Base-by-base conservation (phyloP, 2,113 vertebrate species). In the Sander lucioperca region DNA sequence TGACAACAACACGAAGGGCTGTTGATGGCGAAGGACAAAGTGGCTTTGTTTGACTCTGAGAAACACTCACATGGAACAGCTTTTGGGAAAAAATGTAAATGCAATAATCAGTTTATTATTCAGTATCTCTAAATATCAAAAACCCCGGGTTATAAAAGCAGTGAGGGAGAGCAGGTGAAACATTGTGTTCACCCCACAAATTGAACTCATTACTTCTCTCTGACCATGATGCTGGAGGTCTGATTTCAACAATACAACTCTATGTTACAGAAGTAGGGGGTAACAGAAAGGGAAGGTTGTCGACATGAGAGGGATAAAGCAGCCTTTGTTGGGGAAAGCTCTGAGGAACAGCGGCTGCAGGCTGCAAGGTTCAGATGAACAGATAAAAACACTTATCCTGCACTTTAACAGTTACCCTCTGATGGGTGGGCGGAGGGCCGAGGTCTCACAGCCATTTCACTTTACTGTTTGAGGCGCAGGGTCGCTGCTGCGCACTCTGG, bases 361-460 rank as follows among this genome's bases (percentile, higher is more conserved):
- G 83, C 86, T 33, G 30, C 59, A 84, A 58, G 21, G 81, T 90
- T 86, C 88, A 92, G 91, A 93, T 94, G 83, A 88, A 65, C 70
- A 86, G 92, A 94, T 94, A 92, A 90, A 91, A 87, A 89, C 83
- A 82, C 68, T 84, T 87, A 87, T 45, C 45, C 74, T 76, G 62
- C 73, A 86, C 88, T 90, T 85, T 76, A 87, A 71, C 80, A 51
- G 83, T 54, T 30, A 74, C 75, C 75, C 84, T 85, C 83, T 16
- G 76, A 76, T 72, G 88, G 68, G 72, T 30, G 85, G 74, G 36
- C 36, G 65, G 68, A n/a, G 83, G 74, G 79, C 65, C 5, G 30
- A 61, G 57, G 50, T 13, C 64, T 48, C 43, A 62, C 71, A 74
- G 67, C 16, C 56, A 25, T 18, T 80, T 64, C 47, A 78, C 77